Base-by-base conservation (phyloP, 2,113 vertebrate species). In the Holacanthus passer region DNA sequence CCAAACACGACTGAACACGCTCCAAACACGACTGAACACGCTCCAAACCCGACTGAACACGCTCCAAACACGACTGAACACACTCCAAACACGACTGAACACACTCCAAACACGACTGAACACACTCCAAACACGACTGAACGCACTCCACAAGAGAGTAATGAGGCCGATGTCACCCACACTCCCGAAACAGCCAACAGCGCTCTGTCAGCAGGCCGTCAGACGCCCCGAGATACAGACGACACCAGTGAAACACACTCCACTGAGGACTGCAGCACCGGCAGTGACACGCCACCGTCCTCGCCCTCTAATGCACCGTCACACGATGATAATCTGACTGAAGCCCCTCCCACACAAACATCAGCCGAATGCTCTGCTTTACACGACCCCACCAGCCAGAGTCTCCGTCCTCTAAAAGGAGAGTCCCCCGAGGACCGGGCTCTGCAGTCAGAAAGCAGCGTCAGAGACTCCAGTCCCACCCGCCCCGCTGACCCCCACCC, bases 301-400 rank as follows among this genome's bases (percentile, higher is more conserved):
- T 71, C 66, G 0, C 45, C 59, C 0, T 78, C 59, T 0, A n/a
- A 55, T 0, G 35, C 45, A 0, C 45, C 65, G 0, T 52, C 75
- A 24, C 74, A 47, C 1, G 12, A 32, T 0, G 43, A 64, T 2
- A 0, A 31, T n/a, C 59, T 59, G 0, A 32, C 14, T 0, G 79
- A 83, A 35, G 31, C 55, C 52, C 62, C 35, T 2, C 66, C 27
- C 11, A 3, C 77, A 14, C 56, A 22, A 37, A 14, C 41, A 22
- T 37, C 14, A 0, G 16, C 17, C 8, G 19, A 31, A 17, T 4
- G 0, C 43, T 63, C 56, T 4, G 37, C 27, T 37, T 39, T 52
- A 0, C 43, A 32, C 0, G 47, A 48, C 48, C 19, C 37, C 5
- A 3, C 62, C 4, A 16, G 17, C 58, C 52, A 7, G 7, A 62